Conservation (phyloP, 2,797 vertebrate genomes). For the Ptychadena robeensis region DNA sequence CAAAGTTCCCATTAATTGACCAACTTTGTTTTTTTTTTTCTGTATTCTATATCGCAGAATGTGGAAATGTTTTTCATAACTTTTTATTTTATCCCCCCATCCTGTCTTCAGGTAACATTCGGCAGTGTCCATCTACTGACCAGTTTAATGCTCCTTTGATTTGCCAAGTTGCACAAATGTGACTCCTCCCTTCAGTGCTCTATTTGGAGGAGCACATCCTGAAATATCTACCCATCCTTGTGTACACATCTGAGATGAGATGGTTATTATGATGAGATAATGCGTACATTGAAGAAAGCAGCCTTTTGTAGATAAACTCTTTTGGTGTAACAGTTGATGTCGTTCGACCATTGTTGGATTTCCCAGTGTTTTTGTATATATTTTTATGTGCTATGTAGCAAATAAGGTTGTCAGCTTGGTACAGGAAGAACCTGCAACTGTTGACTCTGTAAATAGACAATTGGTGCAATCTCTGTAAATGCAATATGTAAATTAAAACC, state of each 20-base stretch:
- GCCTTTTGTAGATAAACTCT: constrained; percentile 20
- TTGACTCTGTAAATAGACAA: constrained; percentile 19
- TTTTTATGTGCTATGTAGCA: neutral
- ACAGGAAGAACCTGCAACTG: neutral
- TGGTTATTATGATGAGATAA: neutral
- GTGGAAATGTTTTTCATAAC: too few relatives aligned
- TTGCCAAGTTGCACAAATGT: constrained; percentile 4
- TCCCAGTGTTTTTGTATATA: constrained; percentile 1
- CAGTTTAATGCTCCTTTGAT: neutral
- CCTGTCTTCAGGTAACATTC: constrained; percentile 12
- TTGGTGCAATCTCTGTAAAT: constrained; percentile 10
- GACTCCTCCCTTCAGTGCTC: neutral
- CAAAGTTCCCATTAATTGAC: too few relatives aligned
- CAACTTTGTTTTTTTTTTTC: too few relatives aligned
- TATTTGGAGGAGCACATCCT: neutral
- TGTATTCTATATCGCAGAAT: too few relatives aligned
- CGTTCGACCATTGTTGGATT: neutral
- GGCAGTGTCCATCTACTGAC: neutral
- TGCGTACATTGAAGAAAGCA: neutral
- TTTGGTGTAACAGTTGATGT: neutral
- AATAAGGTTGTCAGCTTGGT: neutral
- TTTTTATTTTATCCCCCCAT: neutral
- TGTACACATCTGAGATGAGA: neutral
- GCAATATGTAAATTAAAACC: neutral
- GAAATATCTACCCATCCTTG: neutral